Evolutionary conservation across 1,140 invertebrate genomes (phyloP).

Genomic region (Helicoverpa zea): DNA sequence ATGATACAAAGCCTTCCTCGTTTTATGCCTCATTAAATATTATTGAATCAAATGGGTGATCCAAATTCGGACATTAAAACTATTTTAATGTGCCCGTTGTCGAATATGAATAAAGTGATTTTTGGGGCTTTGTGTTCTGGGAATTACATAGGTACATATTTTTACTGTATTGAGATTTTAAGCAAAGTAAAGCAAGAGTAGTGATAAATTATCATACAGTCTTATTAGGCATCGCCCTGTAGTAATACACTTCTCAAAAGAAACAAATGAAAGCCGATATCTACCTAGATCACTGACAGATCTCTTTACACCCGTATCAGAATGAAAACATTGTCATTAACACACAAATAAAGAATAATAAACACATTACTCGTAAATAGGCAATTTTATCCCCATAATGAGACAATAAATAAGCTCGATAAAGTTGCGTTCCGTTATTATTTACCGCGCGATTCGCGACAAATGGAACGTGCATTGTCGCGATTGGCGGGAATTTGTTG

Average conservation of each 20-base stretch:
- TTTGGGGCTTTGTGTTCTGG: too few relatives aligned
- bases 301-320: not conserved
- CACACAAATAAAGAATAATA: conserved; percentile 43
- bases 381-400: conserved; percentile 68
- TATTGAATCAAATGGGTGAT: conserved; percentile 42
- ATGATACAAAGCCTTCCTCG: conserved; percentile 71
- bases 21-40: conserved; percentile 70
- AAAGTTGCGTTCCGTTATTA: conserved; percentile 79
- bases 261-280: too few relatives aligned
- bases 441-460: conserved; percentile 73
- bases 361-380: conserved; percentile 46
- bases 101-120: too few relatives aligned
- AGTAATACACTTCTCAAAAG: too few relatives aligned
- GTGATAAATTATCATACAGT: too few relatives aligned
- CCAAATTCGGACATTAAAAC: conserved; percentile 28
- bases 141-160: too few relatives aligned
- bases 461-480: conserved; percentile 76
- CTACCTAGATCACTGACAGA: too few relatives aligned
- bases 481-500: conserved; percentile 79
- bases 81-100: conserved; percentile 24
- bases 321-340: conserved; percentile 17
- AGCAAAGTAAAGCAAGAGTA: too few relatives aligned
- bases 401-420: conserved; percentile 81
- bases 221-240: too few relatives aligned
- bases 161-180: too few relatives aligned